Percentiles rank a stretch among this genome's conserved stretches.
phyloP scores from a whole-genome alignment of 2,797 vertebrate species.

The Pipistrellus pipistrellus region DNA sequence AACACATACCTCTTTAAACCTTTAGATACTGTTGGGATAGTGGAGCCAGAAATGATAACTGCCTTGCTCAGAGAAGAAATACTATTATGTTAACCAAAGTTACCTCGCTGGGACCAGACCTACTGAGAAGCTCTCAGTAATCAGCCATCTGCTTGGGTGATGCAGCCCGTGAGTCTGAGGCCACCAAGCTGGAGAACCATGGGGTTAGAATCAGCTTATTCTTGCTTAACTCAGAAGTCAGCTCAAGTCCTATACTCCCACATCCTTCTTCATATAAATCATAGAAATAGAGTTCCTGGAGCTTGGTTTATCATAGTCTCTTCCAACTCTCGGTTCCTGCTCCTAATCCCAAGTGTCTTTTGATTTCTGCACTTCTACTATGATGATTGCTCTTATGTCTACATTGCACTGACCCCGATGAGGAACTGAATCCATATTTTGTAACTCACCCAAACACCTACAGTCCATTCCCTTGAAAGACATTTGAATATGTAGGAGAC shows the following conservation, averaged over 20 bases:
- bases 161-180: neutral
- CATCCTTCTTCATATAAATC: neutral
- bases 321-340: neutral
- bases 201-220: neutral
- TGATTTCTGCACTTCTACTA: no score
- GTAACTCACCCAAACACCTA: neutral
- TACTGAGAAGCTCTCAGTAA: neutral
- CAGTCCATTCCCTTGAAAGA: neutral
- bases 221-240: neutral
- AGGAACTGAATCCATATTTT: neutral
- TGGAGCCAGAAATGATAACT: neutral
- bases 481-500: neutral
- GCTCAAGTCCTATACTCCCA: neutral
- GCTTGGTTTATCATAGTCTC: neutral
- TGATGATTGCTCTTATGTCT: neutral
- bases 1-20: neutral
- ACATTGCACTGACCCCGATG: neutral
- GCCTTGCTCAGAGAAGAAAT: constrained; percentile 9
- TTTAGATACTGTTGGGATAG: neutral
- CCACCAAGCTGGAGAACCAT: neutral
- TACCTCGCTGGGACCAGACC: neutral
- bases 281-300: neutral
- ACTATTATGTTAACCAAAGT: neutral
- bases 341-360: neutral
- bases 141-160: neutral